These are phyloP conservation scores for Scolopax bukidnonensis DNA, from an alignment of 2,797 vertebrate genomes.

Conservation along the genomic window DNA sequence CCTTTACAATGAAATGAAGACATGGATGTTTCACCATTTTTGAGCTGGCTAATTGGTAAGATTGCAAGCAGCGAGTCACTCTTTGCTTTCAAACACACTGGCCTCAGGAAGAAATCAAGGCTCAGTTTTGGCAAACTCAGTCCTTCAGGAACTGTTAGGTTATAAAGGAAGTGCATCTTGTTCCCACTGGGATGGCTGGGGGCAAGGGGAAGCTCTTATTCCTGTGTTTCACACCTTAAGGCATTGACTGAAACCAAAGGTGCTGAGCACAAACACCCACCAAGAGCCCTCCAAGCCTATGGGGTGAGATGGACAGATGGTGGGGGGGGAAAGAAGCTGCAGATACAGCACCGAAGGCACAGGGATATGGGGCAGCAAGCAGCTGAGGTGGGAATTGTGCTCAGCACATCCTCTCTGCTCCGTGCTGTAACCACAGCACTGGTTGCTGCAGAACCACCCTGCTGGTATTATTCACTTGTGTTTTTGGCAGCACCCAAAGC, in stretches of 20 bases:
- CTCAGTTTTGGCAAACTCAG: not conserved
- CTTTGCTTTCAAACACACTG: not conserved
- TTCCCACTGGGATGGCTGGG: not conserved
- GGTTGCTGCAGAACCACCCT: not conserved
- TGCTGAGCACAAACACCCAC: not conserved
- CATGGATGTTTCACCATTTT: fast-evolving
- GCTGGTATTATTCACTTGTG: not conserved
- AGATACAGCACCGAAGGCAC: not conserved
- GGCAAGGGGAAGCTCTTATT: not conserved
- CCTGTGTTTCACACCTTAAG: not conserved
- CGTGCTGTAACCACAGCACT: fast-evolving
- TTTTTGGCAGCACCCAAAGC: not conserved
- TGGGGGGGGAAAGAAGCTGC: not conserved
- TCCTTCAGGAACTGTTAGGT: not conserved
- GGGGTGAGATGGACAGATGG: not conserved
- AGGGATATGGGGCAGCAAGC: not conserved
- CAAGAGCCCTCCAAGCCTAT: not conserved
- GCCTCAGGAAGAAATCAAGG: not conserved
- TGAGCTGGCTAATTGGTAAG: not conserved
- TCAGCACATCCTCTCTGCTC: not conserved
- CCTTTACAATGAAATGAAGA: not conserved
- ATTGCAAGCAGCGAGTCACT: not conserved
- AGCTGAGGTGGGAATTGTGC: not conserved
- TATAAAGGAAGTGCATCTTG: not conserved
- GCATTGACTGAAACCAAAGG: not conserved